Base-by-base conservation (phyloP, 2,888 invertebrate genomes). In the Caenorhabditis sp. region DNA sequence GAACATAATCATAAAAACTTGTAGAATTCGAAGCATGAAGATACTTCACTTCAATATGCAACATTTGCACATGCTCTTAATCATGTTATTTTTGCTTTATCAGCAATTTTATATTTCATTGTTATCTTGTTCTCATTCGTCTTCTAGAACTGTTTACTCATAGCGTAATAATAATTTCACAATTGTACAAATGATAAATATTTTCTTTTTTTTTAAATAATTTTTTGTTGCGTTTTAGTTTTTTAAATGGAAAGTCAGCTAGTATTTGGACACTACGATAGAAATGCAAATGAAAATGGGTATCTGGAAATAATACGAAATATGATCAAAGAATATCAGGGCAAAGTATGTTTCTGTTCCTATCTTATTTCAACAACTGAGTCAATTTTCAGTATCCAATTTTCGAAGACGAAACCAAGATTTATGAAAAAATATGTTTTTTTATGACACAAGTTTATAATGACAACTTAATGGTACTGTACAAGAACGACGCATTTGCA, bases 51-150 rank as follows among this genome's bases (percentile, higher is more conserved):
- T 5, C 72, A 76, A 63, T 82, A 81, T 61, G 76, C 82, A 5
- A 66, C 79, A 12, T 66, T 78, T 54, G 76, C 81, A 26, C 81
- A 81, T 58, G 81, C 79, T 31, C 63, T 85, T 61, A 86, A 86
- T 66, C 84, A 86, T 67, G 72, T 83, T 59, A 63, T 84, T 26
- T 86, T 85, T 70, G 77, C 81, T 49, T 66, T 83, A 62, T 75
- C 81, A 53, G 68, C 78, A 26, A 59, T 83, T 62, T 49, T 84
- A 59, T 86, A 86, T 72, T 77, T 81, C 55, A 36, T 83, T 58
- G 83, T 81, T 53, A 82, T 85, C 50, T 60, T 81, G 64, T 78
- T 71, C 66, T 82, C 77, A 19, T 84, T 84, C 62, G 81, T 83
- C 50, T 80, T 84, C 53, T 84, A 68, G 61, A 71, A 49, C 19